Base-by-base conservation (phyloP, 1,140 invertebrate genomes). In the Ceratosolen solmsi region DNA sequence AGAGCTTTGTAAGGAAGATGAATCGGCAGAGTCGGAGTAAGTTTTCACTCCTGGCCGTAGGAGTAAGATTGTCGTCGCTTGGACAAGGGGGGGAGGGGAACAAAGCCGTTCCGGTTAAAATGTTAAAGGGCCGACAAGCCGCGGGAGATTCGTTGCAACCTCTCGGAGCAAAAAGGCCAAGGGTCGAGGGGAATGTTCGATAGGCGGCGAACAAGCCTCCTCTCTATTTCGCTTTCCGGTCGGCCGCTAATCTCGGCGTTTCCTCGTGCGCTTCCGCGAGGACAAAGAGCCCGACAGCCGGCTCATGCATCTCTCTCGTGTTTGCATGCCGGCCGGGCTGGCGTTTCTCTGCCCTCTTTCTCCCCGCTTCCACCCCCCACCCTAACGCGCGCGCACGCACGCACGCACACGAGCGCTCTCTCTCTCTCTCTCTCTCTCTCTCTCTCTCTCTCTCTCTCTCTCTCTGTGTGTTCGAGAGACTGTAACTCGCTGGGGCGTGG, bases 171-270 rank as follows among this genome's bases (percentile, higher is more conserved):
- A 27, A 72, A 25, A 46, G 33, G 27, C 8, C 63, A 38, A 68
- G 63, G 36, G 1, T 68, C 63, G 63, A 36, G 41, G 13, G 41
- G 63, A 65, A 65, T 33, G 30, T 65, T 65, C 33, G 63, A 36
- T 65, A 30, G 11, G 63, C 11, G 13, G 7, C 17, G 76, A 78
- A 78, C 63, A 68, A 54, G 22, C 30, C 60, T 49, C 20, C 41
- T 33, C 75, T 46, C 11, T 73, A 49, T 56, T 73, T 56, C 30
- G 15, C 71, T 56, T 27, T 33, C 22, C 36, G 17, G 1, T 22
- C 22, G n/a, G 17, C 46, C 60, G 63, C 76, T 78, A 65, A 78
- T 78, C 76, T 78, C 46, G 41, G 30, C 58, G 60, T 77, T 77
- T 68, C 36, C 75, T 65, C 75, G 70, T 51, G 25, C n/a, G n/a